Evolutionary conservation across 1,140 invertebrate species (phyloP).

Genomic region (Philopotamus ludificatus): DNA sequence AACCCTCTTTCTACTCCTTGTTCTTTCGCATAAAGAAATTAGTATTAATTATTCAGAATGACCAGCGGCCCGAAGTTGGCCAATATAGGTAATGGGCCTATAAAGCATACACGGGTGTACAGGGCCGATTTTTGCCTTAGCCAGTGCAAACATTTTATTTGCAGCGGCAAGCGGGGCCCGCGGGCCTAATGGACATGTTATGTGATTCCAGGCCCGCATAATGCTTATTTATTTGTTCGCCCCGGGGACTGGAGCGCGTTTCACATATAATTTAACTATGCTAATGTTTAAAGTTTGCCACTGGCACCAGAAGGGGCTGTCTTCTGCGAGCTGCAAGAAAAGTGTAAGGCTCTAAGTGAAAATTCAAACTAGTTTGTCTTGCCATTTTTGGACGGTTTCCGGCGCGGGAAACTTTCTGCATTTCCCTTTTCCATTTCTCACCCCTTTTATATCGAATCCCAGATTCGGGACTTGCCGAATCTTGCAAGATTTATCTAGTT

Average conservation of each 20-base stretch:
- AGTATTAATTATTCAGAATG: too few relatives aligned
- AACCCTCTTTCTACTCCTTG: too few relatives aligned
- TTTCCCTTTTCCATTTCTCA: too few relatives aligned
- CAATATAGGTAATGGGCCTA: not conserved
- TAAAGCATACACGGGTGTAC: too few relatives aligned
- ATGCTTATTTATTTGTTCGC: slow-evolving; percentile 13
- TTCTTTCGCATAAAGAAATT: too few relatives aligned
- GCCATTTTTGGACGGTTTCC: not conserved
- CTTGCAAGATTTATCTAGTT: too few relatives aligned
- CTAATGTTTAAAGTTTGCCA: slow-evolving; percentile 11
- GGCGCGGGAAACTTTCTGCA: too few relatives aligned
- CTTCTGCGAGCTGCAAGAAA: not conserved
- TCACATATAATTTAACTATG: slow-evolving; percentile 6
- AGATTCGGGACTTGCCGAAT: too few relatives aligned
- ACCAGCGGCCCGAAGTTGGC: too few relatives aligned
- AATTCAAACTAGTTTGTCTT: not conserved
- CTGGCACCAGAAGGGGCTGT: slow-evolving; percentile 1
- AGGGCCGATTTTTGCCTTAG: not conserved
- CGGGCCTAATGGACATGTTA: not conserved
- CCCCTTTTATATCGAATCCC: too few relatives aligned
- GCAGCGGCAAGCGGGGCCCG: not conserved
- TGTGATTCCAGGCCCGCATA: not conserved
- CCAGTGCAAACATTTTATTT: not conserved
- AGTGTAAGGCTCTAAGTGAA: slow-evolving; percentile 1
- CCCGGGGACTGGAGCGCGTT: slow-evolving; percentile 4